Percentiles rank a stretch among this genome's conserved stretches.
phyloP scores from a whole-genome alignment of 2,113 vertebrate genomes.

The Tyto alba region DNA sequence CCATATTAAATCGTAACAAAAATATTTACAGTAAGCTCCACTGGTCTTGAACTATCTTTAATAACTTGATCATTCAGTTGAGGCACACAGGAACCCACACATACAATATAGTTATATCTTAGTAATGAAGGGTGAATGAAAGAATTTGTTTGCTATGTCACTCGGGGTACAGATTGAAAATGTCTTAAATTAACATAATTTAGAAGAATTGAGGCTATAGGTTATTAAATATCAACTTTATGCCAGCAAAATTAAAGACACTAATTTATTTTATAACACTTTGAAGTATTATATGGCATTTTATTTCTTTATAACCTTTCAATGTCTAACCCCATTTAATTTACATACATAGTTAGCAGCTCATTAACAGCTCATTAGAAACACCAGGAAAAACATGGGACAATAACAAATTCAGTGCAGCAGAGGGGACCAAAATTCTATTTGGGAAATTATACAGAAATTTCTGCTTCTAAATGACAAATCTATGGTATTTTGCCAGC shows the following conservation, averaged over 20 bases:
- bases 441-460: constrained; percentile 44
- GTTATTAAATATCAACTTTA: constrained; percentile 42
- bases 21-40: neutral
- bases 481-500: constrained; percentile 43
- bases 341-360: constrained; percentile 74
- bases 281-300: constrained; percentile 46
- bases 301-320: constrained; percentile 53
- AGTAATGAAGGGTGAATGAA: neutral
- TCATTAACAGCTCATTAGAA: constrained; percentile 77
- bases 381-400: constrained; percentile 56
- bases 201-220: neutral
- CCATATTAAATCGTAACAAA: neutral
- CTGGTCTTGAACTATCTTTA: neutral
- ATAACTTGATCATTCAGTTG: neutral
- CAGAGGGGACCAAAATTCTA: constrained; percentile 61
- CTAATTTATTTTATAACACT: constrained; percentile 41
- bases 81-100: neutral
- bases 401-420: constrained; percentile 70
- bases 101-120: neutral
- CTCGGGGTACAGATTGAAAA: neutral
- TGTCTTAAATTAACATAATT: constrained; percentile 27
- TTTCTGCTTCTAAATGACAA: constrained; percentile 37
- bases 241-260: constrained; percentile 52
- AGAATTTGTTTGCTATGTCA: neutral
- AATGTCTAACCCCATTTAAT: constrained; percentile 65